Base-by-base conservation (phyloP, 1,140 invertebrate species). In the Drosophila nigrodunni region DNA sequence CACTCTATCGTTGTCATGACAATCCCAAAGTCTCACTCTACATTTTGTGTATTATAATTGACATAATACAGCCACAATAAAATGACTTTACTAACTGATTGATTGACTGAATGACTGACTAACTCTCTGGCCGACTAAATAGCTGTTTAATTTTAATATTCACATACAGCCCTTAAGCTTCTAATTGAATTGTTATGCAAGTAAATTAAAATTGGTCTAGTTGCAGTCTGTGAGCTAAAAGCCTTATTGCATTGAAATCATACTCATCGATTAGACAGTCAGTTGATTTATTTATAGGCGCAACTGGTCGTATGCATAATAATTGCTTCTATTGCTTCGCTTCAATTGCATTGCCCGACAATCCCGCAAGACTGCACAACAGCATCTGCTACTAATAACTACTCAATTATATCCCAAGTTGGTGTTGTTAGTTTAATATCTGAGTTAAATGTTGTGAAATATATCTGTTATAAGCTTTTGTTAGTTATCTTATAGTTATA, bases 131-230 rank as follows among this genome's bases (percentile, higher is more conserved):
- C 41, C 4, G 41, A 41, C 39, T 47, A 47, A 18, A 47, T 47
- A 50, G 8, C 18, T 41, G 37, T 25, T 30, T 30, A 30, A 30
- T 30, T 30, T 30, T 35, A 41, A 49, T 21, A 46, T 47, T 59
- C 3, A 39, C 21, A 58, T 9, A 18, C 9, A 58, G 15, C 9
- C 7, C n/a, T 18, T 34, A 9, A 21, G 15, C 10, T 69, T 64
- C 44, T 82, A 79, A 86, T 81, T 86, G 78, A 87, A 87, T 77
- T 87, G 73, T 80, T 80, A 78, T 75, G 30, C 39, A 46, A 70
- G 74, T 61, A 78, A 80, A 80, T 83, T 89, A 62, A 75, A 80
- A 89, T 89, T 43, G 67, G 89, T 76, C 65, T 68, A 67, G 69
- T 88, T 77, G 34, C 65, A 64, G 72, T 65, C 46, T 68, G 47